Conservation (phyloP, 2,797 vertebrate genomes). For the Cynopterus sphinx region DNA sequence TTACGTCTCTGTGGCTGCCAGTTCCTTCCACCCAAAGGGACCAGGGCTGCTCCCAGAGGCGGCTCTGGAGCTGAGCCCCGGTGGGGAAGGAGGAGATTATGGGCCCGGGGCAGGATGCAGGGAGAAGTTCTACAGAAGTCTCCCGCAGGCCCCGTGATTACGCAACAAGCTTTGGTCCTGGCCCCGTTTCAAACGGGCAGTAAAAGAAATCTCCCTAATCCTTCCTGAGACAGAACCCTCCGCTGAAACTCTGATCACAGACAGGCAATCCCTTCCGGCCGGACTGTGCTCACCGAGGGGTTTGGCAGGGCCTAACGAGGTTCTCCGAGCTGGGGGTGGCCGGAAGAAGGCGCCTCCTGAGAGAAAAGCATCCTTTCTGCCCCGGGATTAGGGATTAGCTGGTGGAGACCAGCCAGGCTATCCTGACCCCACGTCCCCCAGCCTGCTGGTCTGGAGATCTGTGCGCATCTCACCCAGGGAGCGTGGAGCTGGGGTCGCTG, state of each 20-base stretch:
- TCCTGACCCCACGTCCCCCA: accelerated
- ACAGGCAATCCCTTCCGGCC: slow-evolving; percentile 47
- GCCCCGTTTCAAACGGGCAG: slow-evolving; percentile 32
- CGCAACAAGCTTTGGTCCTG: not conserved
- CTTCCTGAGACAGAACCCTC: slow-evolving; percentile 59
- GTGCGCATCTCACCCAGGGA: not conserved
- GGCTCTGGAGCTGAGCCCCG: not conserved
- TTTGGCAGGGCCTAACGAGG: not conserved
- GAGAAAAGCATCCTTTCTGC: not conserved
- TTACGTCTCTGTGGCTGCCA: no score
- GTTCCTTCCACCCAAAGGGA: not conserved
- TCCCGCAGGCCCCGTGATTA: not conserved
- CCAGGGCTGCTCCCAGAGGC: not conserved
- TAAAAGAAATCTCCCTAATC: slow-evolving; percentile 56
- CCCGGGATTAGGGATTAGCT: slow-evolving; percentile 27
- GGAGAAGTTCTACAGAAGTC: not conserved
- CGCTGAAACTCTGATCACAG: not conserved
- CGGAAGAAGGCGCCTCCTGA: not conserved
- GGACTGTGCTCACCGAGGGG: not conserved
- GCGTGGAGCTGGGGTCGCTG: no score
- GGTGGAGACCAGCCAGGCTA: not conserved
- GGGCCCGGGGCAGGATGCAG: not conserved
- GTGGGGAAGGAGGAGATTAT: accelerated
- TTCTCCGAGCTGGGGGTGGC: not conserved
- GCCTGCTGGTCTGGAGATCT: not conserved